These are phyloP conservation scores for Thunnus thynnus DNA, from an alignment of 2,113 vertebrate species.

Conservation along the genomic window DNA sequence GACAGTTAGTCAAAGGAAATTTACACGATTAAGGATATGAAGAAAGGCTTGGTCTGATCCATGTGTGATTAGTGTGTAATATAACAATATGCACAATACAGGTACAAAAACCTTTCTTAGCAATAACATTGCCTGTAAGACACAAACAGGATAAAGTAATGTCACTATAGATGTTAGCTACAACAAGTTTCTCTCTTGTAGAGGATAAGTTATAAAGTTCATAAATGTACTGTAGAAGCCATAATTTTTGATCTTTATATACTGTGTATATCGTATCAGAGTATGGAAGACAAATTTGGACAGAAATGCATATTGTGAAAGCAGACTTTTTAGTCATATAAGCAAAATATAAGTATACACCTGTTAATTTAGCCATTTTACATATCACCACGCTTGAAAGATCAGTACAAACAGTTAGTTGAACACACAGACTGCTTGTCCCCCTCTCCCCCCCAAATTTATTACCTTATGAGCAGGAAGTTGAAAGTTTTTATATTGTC, in stretches of 20 bases:
- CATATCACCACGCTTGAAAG: not conserved
- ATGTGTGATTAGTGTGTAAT: not conserved
- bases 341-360: not conserved
- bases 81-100: not conserved
- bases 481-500: slow-evolving; percentile 37
- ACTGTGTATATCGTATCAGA: no score
- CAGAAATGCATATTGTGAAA: not conserved
- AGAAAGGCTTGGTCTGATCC: no score
- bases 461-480: slow-evolving; percentile 43
- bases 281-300: no score
- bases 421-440: not conserved
- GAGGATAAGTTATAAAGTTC: no score
- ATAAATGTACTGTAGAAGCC: not conserved
- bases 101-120: no score
- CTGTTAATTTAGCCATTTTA: not conserved
- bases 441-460: not conserved
- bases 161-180: not conserved
- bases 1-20: no score
- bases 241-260: not conserved
- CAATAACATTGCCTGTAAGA: not conserved
- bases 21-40: no score
- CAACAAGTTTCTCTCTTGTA: not conserved
- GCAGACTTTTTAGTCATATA: not conserved
- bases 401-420: slow-evolving; percentile 12
- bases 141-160: not conserved